Evolutionary conservation across 2,113 vertebrate species (phyloP), one percentile per base, ranked within the genome.

Genomic region (Podarcis muralis): DNA sequence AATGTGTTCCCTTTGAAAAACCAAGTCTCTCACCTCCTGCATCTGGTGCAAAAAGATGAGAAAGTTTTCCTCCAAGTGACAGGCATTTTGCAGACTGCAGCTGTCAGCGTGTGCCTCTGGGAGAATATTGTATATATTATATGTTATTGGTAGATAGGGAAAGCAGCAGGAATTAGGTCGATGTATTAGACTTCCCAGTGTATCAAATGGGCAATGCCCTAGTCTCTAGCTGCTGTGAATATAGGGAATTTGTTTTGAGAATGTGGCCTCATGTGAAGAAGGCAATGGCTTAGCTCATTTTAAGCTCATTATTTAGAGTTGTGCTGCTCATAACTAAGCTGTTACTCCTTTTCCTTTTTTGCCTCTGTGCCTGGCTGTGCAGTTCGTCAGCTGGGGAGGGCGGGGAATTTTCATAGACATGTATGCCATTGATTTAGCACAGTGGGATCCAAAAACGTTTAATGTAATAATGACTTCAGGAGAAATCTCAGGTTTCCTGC

Each of bases 1-100:
- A 90, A 48, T 74, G 69, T 85, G 83, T 90, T 92, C 37, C 74
- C 48, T 81, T 79, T 86, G 89, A 93, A 92, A 92, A 94, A 53
- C 5, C 71, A 89, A 35, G 20, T 23, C 16, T 72, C 82, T 91
- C 37, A 23, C 40, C 4, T 87, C 0, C 7, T 40, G 48, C 78
- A 88, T 66, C 23, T 0, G 1, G 74, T 37, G 0, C 0, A 0
- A 53, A 53, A 84, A 9, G 77, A 83, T 53, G 12, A 84, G 23
- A 25, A 30, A 90, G 1, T 65, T 78, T 92, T 65, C 27, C 83
- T 80, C 76, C 71, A 48, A 74, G 30, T 59, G 66, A 92, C 1
- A 0, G 5, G 90, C 79, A 65, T 92, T 92, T 94, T 93, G 43
- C 91, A 92, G 69, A 83, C 59, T 75, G 79, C n/a, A 15, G 2